These are phyloP conservation scores for Nesoenas mayeri DNA, from an alignment of 2,113 vertebrate species.

Conservation along the genomic window DNA sequence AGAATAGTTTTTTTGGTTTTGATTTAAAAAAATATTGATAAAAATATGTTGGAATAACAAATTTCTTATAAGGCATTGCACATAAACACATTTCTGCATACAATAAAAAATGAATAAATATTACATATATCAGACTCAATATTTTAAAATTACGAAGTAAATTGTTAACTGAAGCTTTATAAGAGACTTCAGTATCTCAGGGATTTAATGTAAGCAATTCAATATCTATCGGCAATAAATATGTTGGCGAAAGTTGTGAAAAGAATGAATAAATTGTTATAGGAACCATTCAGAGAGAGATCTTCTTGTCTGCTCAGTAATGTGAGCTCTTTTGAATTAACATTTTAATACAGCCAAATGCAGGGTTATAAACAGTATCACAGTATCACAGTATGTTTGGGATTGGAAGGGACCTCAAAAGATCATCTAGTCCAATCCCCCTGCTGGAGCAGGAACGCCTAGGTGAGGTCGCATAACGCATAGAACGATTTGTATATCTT, in stretches of 20 bases:
- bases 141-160: background rate
- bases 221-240: background rate
- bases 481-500: background rate
- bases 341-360: background rate
- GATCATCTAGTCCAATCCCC: no score
- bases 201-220: background rate
- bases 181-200: background rate
- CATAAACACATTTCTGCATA: background rate
- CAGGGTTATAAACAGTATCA: background rate
- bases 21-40: background rate
- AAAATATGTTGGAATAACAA: background rate
- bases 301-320: background rate
- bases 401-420: no score
- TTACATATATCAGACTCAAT: background rate
- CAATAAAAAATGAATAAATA: background rate
- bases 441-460: no score
- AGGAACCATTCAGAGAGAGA: background rate
- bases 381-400: no score
- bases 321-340: background rate
- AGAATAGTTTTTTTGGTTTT: background rate
- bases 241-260: background rate
- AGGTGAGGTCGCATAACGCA: no score
- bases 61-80: background rate
- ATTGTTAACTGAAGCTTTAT: background rate
- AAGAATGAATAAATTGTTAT: background rate